Conservation (phyloP, 37 sponge, comb jelly and placozoan species). For the Crambe crambe region DNA sequence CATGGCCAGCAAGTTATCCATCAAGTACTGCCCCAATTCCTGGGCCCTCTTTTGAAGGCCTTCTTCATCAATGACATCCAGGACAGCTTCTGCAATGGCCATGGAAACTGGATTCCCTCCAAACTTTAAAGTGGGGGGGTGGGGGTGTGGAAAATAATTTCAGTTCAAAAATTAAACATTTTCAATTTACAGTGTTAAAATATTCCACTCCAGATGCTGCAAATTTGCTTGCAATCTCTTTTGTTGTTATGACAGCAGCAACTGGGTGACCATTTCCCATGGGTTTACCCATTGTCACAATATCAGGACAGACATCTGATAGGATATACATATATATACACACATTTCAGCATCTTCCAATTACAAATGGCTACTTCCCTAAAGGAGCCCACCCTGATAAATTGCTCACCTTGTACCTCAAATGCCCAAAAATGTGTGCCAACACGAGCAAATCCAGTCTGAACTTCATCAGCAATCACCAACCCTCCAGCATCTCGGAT, state of each 20-base stretch:
- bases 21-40: conserved; percentile 59
- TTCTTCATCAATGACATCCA: conserved; percentile 68
- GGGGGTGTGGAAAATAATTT: not conserved
- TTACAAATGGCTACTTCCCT: not conserved
- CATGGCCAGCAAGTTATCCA: conserved; percentile 34
- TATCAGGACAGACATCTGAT: conserved; percentile 71
- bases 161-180: not conserved
- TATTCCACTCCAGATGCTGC: conserved; percentile 46
- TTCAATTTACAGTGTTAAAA: conserved; percentile 73
- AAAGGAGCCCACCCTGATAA: not conserved
- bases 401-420: conserved; percentile 56
- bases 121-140: conserved; percentile 46
- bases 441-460: conserved; percentile 79
- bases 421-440: conserved; percentile 81
- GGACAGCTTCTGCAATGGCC: conserved; percentile 79
- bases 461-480: conserved; percentile 91
- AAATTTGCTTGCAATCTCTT: conserved; percentile 65
- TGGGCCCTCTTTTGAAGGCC: conserved; percentile 57
- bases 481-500: conserved; percentile 75
- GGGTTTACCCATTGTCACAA: conserved; percentile 87
- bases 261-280: conserved; percentile 92
- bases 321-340: conserved; percentile 1
- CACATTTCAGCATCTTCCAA: not conserved
- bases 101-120: conserved; percentile 91
- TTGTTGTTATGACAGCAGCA: conserved; percentile 80